Conservation (phyloP, 1,140 invertebrate species). For the Probaryconus sp. region DNA sequence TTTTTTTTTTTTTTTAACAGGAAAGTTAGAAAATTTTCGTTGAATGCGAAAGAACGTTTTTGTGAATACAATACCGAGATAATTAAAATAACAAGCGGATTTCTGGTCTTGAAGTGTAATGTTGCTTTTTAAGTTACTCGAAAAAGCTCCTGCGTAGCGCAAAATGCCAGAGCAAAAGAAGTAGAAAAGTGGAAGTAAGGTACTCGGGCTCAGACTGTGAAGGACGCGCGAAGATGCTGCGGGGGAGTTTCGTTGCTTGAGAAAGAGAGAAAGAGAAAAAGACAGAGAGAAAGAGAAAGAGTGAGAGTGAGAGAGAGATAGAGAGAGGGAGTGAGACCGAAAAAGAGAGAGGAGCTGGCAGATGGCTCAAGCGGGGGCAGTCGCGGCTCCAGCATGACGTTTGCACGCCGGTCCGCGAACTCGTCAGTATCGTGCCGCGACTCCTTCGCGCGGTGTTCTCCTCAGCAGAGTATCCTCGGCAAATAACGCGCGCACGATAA, state of each 20-base stretch:
- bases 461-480: conserved; percentile 12
- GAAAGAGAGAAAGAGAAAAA: conserved; percentile 24
- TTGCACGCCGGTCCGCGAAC: conserved; percentile 66
- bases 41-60: background rate
- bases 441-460: conserved; percentile 66
- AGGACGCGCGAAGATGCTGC: conserved; percentile 28
- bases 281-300: conserved; percentile 32
- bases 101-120: conserved; percentile 23
- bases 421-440: conserved; percentile 73
- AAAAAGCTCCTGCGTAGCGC: conserved; percentile 12
- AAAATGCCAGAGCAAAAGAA: conserved; percentile 28
- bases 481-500: conserved; percentile 44
- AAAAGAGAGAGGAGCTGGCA: conserved; percentile 52
- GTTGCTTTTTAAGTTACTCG: conserved; percentile 11
- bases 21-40: too few relatives aligned
- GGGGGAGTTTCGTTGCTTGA: conserved; percentile 25
- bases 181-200: conserved; percentile 37
- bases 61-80: background rate
- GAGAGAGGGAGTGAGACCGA: conserved; percentile 12
- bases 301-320: conserved; percentile 6
- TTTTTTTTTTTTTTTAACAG: too few relatives aligned
- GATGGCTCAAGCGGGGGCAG: conserved; percentile 58
- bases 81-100: conserved; percentile 47
- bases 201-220: background rate
- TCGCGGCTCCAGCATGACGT: conserved; percentile 66